Evolutionary conservation across 1,140 invertebrate genomes (phyloP).

Genomic region (Neotoxoptera formosana): DNA sequence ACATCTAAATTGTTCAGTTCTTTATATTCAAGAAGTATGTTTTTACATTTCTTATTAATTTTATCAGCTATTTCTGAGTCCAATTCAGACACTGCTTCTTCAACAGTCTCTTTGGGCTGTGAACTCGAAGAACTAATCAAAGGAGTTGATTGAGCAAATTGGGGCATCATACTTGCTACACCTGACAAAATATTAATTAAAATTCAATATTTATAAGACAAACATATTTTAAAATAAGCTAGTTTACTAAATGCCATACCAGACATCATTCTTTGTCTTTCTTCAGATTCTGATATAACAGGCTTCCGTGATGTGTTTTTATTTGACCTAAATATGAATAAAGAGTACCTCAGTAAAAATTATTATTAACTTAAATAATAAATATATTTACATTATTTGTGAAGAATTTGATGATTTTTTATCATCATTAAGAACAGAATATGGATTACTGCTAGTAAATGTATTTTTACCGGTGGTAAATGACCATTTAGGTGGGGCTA

Average conservation of each 20-base stretch:
- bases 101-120: neutral
- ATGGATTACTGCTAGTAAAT: slow-evolving; percentile 34
- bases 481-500: slow-evolving; percentile 49
- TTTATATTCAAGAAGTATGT: slow-evolving; percentile 43
- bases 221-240: no score
- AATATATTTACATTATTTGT: slow-evolving; percentile 46
- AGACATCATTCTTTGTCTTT: slow-evolving; percentile 50
- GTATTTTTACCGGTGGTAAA: neutral
- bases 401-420: slow-evolving; percentile 31
- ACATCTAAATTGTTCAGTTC: slow-evolving; percentile 43
- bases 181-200: neutral
- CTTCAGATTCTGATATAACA: slow-evolving; percentile 25
- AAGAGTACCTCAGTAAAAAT: neutral
- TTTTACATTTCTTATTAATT: slow-evolving; percentile 45
- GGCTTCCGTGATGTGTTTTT: slow-evolving; percentile 25
- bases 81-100: neutral
- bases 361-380: neutral
- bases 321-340: slow-evolving; percentile 31
- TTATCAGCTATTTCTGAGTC: neutral
- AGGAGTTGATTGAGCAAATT: slow-evolving; percentile 27
- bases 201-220: neutral
- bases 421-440: slow-evolving; percentile 31
- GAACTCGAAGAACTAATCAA: neutral
- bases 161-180: slow-evolving; percentile 41
- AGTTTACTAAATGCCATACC: neutral